phyloP scores from a whole-genome alignment of 2,113 vertebrate species.

The Cariama cristata region DNA sequence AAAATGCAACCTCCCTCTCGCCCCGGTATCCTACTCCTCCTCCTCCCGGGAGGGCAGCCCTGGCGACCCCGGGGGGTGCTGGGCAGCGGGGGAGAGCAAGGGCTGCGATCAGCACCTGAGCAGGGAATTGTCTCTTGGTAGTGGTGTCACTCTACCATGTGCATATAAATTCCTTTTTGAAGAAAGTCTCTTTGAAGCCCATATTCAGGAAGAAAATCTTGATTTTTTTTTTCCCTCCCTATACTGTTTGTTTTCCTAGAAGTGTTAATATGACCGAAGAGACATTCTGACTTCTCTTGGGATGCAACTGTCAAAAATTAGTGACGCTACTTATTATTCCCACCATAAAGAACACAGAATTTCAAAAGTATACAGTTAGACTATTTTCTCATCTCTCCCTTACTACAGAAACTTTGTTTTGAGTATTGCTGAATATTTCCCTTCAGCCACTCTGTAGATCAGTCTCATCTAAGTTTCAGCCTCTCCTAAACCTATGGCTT shows the following conservation, averaged over 20 bases:
- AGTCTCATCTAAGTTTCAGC: background rate
- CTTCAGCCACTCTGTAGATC: background rate
- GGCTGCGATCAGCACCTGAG: background rate
- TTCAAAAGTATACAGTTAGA: background rate
- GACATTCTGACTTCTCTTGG: background rate
- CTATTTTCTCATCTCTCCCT: background rate
- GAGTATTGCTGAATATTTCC: conserved; percentile 1
- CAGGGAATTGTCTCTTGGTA: background rate
- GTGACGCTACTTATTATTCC: background rate
- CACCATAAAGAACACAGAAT: background rate
- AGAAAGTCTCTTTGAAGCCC: background rate
- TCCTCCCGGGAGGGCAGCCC: background rate
- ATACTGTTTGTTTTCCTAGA: background rate
- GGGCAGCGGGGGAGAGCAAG: background rate
- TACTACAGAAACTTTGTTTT: background rate
- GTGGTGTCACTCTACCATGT: background rate
- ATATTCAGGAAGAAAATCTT: background rate
- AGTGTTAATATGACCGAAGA: background rate
- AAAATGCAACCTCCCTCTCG: background rate
- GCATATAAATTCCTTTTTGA: background rate
- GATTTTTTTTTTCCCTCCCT: accelerated
- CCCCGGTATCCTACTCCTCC: background rate
- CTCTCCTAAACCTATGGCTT: background rate
- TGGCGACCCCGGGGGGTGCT: background rate
- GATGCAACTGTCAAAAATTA: background rate